Evolutionary conservation across 37 sponge, comb jelly and placozoan genomes (phyloP), one percentile per base, ranked within the genome.

Genomic region (Mnemiopsis leidyi): DNA sequence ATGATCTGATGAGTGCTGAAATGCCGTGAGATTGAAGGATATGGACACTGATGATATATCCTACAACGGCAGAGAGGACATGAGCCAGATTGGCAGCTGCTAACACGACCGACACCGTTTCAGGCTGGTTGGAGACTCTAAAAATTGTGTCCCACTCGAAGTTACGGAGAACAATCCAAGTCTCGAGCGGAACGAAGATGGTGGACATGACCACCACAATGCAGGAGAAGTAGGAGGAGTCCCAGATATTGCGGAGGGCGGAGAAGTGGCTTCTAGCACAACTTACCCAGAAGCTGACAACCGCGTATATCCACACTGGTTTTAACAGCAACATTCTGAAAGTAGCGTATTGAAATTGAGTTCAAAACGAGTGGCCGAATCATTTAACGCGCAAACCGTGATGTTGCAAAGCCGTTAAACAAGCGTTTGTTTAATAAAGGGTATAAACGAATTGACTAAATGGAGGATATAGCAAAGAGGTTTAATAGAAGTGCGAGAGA

Each of bases 131-230:
- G n/a, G 30, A 5, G 30, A 29, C 75, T 25, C 30, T 3, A 25
- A 71, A 71, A 13, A 71, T 71, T 13, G 75, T 71, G n/a, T 71
- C 75, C 75, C 75, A 71, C 30, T n/a, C 25, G 30, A 71, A 29
- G 75, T 71, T 71, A n/a, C 75, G 75, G 75, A 28, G 25, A 23
- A 71, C 30, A 23, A 71, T 28, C 75, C 75, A 71, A 5, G 30
- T n/a, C 75, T 71, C 75, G n/a, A 71, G 30, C 7, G 75, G 75
- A 28, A 71, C 30, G 20, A 71, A 71, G 30, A 71, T 25, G 20
- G 30, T 7, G 30, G 75, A 71, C n/a, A 71, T 71, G 7, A 28
- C 75, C 75, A 71, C n/a, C 75, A 71, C n/a, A 25, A 71, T 71
- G 30, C 5, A 2, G 75, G 30, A 28, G 75, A 29, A 25, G 75